These are phyloP conservation scores for Brachypteracias leptosomus DNA, from an alignment of 2,113 vertebrate genomes.

Conservation along the genomic window DNA sequence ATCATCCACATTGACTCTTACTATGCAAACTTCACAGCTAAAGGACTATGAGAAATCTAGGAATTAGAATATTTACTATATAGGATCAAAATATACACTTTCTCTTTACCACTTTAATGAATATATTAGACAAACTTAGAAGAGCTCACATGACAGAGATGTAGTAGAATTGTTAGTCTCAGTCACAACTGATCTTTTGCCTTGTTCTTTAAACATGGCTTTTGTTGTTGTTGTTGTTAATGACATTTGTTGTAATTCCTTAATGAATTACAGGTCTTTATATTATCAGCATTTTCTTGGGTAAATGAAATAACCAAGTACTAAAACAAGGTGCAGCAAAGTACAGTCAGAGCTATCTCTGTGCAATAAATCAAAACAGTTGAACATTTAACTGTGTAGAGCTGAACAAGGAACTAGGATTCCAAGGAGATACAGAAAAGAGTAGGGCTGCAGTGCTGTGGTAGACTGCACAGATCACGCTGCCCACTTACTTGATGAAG, in stretches of 20 bases:
- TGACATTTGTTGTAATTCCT: not conserved
- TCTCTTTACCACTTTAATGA: not conserved
- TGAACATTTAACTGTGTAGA: not conserved
- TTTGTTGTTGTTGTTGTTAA: not conserved
- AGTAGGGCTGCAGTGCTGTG: not conserved
- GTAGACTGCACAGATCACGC: not conserved
- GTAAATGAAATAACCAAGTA: not conserved
- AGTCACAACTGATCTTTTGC: not conserved
- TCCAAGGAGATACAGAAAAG: not conserved
- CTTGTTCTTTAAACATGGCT: not conserved
- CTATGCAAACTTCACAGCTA: not conserved
- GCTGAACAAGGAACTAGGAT: not conserved
- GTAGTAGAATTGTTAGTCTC: not conserved
- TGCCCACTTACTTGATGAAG: constrained; percentile 88
- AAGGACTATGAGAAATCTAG: not conserved
- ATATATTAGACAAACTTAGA: not conserved
- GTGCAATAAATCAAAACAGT: not conserved
- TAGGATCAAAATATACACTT: not conserved
- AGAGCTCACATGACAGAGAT: not conserved
- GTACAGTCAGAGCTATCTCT: not conserved
- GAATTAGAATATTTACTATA: not conserved
- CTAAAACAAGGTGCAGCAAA: not conserved
- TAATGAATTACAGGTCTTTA: not conserved
- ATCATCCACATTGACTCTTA: not conserved
- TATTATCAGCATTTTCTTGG: not conserved